phyloP scores from a whole-genome alignment of 2,797 vertebrate species.

The Acipenser transmontanus region DNA sequence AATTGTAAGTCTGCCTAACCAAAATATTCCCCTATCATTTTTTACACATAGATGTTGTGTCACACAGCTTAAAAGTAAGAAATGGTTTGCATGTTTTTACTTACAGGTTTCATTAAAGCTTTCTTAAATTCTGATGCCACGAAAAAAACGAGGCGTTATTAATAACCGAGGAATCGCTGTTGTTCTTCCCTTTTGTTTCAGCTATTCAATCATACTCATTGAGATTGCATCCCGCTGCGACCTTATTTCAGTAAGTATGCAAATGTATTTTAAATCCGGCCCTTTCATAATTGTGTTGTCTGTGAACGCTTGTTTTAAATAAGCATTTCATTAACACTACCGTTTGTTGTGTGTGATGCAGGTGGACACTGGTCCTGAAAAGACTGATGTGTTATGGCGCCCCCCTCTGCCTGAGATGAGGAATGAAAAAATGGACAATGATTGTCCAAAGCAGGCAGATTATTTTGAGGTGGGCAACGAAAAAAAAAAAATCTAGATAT shows the following conservation, averaged over 20 bases:
- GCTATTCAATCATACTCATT: constrained; percentile 64
- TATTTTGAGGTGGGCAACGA: constrained; percentile 57
- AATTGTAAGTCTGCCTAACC: no score
- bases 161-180: neutral
- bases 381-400: constrained; percentile 54
- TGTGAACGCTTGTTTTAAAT: neutral
- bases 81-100: no score
- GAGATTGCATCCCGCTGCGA: constrained; percentile 63
- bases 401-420: constrained; percentile 57
- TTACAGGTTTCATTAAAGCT: no score
- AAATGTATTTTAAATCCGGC: neutral
- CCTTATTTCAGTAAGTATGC: constrained; percentile 57
- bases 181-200: constrained; percentile 31
- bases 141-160: no score
- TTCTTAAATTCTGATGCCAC: no score
- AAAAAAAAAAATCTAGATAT: no score
- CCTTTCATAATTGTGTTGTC: neutral
- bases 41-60: no score
- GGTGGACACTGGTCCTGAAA: constrained; percentile 49
- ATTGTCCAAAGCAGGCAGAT: constrained; percentile 54
- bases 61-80: no score
- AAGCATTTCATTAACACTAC: neutral
- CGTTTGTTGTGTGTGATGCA: constrained; percentile 19
- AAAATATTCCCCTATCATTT: no score
- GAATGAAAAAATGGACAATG: constrained; percentile 50